Conservation (phyloP, 2,113 vertebrate species). For the Fulmarus glacialis region DNA sequence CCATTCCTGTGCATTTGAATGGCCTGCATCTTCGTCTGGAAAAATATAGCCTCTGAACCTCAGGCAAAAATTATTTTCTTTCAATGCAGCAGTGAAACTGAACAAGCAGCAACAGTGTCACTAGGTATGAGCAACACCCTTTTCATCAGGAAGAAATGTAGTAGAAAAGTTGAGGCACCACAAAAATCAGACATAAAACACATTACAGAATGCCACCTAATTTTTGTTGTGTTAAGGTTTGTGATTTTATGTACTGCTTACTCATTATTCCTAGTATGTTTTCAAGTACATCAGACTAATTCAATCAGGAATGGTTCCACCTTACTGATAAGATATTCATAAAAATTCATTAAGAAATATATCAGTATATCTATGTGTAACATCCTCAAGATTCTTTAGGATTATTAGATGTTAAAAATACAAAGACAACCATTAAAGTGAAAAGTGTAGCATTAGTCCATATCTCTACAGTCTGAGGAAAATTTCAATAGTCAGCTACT, state of each 20-base stretch:
- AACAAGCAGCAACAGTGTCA: neutral
- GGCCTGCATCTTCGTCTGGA: neutral
- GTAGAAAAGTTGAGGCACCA: neutral
- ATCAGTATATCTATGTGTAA: neutral
- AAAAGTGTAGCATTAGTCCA: neutral
- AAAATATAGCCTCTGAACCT: neutral
- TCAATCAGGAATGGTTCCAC: neutral
- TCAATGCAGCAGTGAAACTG: neutral
- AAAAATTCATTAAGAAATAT: conserved; percentile 50
- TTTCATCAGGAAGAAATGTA: neutral
- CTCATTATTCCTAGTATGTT: conserved; percentile 20
- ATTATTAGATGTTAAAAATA: conserved; percentile 8
- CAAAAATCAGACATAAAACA: conserved; percentile 1
- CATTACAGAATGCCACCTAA: neutral
- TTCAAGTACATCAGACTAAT: conserved; percentile 4
- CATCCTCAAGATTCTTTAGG: neutral
- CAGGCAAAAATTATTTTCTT: neutral
- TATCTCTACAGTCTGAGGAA: neutral
- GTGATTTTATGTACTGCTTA: conserved; percentile 32
- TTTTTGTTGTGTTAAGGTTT: conserved; percentile 2
- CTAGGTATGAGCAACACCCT: neutral
- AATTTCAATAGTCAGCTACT: neutral
- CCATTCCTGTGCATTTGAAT: neutral
- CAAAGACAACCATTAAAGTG: neutral
- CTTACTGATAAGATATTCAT: neutral